Evolutionary conservation across 2,113 vertebrate species (phyloP), one percentile per base, ranked within the genome.

Genomic region (Fukomys damarensis): DNA sequence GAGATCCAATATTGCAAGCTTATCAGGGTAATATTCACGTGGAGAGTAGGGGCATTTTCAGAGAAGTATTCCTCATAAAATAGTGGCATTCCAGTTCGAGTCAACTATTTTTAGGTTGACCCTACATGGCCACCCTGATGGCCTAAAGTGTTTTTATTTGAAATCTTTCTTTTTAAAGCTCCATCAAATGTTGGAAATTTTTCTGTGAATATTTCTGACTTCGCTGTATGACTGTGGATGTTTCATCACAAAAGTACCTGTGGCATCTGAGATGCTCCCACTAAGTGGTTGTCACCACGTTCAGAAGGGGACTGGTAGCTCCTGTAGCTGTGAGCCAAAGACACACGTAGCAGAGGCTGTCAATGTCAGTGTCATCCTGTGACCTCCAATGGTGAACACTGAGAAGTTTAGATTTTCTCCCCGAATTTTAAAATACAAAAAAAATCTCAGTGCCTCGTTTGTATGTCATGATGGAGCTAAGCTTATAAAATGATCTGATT

Each of bases 391-490:
- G 35, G 13, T 2, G 5, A 8, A 89, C 8, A 30, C 1, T 68
- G 30, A 72, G 30, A 89, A 76, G 19, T 83, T 82, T 70, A 87
- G 14, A 3, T 85, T 87, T 93, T 91, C 41, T 85, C 32, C 91
- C 13, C 30, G 43, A 92, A 72, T 68, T 61, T 79, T 95, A 80
- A 93, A 94, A 59, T 63, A 28, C 65, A 58, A 80, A 84, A 80
- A 84, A 88, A 61, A 12, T 86, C 41, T 74, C 30, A 46, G 16
- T 63, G n/a, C 24, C 5, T 96, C 54, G 89, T 58, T 86, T 79
- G 41, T 0, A 4, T 89, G 95, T 26, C 46, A 93, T 4, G 0
- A 81, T 7, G 30, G 7, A 59, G 4, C 0, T 4, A 0, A 80
- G 38, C 38, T 32, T 54, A 20, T 70, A 70, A 92, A 93, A 83